A percentile compares a stretch with the other conserved stretches of the same genome.
These are phyloP conservation scores for Chironomus tentans DNA, from an alignment of 2,888 invertebrate genomes.

Conservation along the genomic window DNA sequence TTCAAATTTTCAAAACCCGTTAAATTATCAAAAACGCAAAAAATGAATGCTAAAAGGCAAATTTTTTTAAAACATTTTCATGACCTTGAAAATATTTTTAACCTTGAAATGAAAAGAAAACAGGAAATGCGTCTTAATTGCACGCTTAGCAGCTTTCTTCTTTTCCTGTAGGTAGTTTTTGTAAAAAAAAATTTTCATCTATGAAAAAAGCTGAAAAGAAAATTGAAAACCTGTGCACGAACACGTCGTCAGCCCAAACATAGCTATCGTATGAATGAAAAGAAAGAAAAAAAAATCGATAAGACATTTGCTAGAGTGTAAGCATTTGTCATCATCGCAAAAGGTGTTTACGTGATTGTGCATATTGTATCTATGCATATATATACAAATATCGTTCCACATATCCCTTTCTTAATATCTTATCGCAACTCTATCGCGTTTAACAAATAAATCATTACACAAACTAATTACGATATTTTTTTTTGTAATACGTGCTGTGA, in stretches of 20 bases:
- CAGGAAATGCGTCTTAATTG: no score
- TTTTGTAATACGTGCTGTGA: neutral
- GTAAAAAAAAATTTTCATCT: no score
- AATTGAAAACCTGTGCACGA: neutral
- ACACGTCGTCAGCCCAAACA: conserved; percentile 8
- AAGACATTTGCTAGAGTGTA: neutral
- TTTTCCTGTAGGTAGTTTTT: no score
- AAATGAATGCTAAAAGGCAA: no score
- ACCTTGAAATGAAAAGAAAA: no score
- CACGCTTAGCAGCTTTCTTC: no score
- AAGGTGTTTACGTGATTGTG: neutral
- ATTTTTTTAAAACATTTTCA: no score
- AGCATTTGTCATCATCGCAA: conserved; percentile 1
- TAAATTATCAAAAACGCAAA: no score
- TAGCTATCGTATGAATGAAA: neutral
- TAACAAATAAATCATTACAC: conserved; percentile 3
- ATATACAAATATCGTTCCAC: neutral
- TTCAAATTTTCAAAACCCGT: no score
- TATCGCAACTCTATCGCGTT: neutral
- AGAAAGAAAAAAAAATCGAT: neutral
- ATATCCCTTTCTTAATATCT: neutral
- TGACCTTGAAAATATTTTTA: no score
- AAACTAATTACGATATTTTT: neutral
- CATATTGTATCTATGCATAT: neutral
- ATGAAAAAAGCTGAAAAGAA: no score